These are phyloP conservation scores for Petrocephalus sullivani DNA, from an alignment of 2,797 vertebrate genomes.

Conservation along the genomic window DNA sequence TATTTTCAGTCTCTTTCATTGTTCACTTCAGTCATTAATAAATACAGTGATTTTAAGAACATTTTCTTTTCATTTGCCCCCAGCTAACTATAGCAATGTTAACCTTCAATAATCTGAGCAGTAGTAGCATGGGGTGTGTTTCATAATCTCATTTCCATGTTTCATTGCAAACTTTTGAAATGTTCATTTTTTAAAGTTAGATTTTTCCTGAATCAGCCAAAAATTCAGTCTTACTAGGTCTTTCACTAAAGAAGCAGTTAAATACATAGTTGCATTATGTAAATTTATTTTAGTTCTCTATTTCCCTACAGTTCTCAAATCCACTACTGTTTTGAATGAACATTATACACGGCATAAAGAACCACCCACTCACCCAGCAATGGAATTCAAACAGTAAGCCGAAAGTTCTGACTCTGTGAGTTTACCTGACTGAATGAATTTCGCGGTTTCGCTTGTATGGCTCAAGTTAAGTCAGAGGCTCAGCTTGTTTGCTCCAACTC, in stretches of 20 bases:
- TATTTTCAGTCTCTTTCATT: not conserved
- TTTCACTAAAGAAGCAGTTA: not conserved
- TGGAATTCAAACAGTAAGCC: not conserved
- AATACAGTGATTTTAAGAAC: not conserved
- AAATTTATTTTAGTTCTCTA: not conserved
- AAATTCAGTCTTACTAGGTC: not conserved
- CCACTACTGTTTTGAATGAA: not conserved
- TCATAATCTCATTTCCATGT: not conserved
- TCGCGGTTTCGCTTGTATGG: not conserved
- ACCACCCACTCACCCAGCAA: not conserved
- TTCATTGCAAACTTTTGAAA: not conserved
- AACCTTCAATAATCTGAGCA: not conserved
- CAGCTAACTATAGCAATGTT: not conserved
- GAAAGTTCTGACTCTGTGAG: not conserved
- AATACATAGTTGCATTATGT: not conserved
- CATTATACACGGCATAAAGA: not conserved
- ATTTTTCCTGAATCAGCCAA: not conserved
- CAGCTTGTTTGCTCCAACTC: not conserved
- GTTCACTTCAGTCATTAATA: not conserved
- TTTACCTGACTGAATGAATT: not conserved
- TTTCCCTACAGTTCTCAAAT: not conserved
- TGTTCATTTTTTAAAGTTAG: not conserved
- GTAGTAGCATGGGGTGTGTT: not conserved
- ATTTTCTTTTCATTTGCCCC: not conserved
- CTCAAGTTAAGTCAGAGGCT: not conserved